phyloP scores from a whole-genome alignment of 2,113 vertebrate species.

The rat (Rattus norvegicus) region GRCr8 NC_086026.1:31810501-31811000 shows the following conservation, averaged over 20 bases:
- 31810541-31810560: background rate
- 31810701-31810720: background rate
- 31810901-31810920: background rate
- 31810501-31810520: background rate
- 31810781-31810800: background rate
- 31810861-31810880: background rate
- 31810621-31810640: background rate
- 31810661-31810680: background rate
- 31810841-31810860: background rate
- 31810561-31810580: background rate
- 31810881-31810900: background rate
- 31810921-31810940: too few relatives aligned
- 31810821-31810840: background rate
- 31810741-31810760: background rate
- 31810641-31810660: background rate
- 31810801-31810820: background rate
- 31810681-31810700: background rate
- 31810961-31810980: background rate
- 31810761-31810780: background rate
- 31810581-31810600: constrained; percentile 2
- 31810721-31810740: background rate
- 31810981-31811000: background rate
- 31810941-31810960: background rate
- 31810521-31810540: background rate
- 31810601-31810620: background rate